Evolutionary conservation across 2,113 vertebrate species (phyloP), one percentile per base, ranked within the genome.

Genomic region (Rana temporaria): DNA sequence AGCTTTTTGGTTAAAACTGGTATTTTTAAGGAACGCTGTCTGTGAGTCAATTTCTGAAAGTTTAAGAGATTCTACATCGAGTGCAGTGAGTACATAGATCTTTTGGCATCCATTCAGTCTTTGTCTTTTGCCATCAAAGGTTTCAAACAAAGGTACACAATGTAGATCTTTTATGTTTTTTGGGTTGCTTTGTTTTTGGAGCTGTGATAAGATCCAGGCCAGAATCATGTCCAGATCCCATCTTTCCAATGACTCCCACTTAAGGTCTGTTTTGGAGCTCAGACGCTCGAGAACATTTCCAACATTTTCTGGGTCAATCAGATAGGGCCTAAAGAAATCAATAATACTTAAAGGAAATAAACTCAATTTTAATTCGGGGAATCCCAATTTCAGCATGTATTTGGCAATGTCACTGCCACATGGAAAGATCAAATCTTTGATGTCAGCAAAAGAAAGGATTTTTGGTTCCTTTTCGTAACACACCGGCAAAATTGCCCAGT

Each of bases 71-170:
- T 2, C 0, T 0, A 0, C 19, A 80, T 79, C 79, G 89, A 57
- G 34, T 1, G 4, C 1, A 3, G 6, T 69, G 0, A 96, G 85
- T 53, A 95, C 8, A 7, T 90, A 90, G 1, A 93, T 87, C 1
- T 84, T 57, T 4, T 0, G 1, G 8, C 81, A 74, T n/a, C 24
- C 86, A 81, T 89, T 86, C 79, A 95, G 90, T 16, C 85, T 60
- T 1, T 93, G 85, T 0, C 88, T 83, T 11, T 48, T 42, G 18
- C 90, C 90, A 2, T 20, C 56, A 78, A 88, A 78, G 2, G 91
- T 94, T 85, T 82, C 84, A 90, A 95, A 96, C 78, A 96, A 68
- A 17, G 94, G 95, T 60, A 96, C 86, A 18, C 89, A 88, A 85
- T 4, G 88, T 3, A 97, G 84, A 24, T 93, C 89, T 1, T 15